Evolutionary conservation across 2,888 invertebrate species (phyloP).

Genomic region (Chrysodeixis includens): DNA sequence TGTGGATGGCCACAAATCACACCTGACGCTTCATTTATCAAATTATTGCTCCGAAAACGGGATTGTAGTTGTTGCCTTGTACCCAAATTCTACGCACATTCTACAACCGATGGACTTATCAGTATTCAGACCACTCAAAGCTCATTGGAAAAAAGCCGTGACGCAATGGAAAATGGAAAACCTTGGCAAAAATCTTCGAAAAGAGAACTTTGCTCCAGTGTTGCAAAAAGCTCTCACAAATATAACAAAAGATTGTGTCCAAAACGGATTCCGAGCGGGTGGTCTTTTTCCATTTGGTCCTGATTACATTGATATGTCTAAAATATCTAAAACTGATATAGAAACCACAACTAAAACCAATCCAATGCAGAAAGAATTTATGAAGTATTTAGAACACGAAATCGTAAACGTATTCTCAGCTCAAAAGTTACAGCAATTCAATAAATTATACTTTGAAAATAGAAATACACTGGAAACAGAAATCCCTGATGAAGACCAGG

Average conservation of each 20-base stretch:
- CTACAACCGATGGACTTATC: conserved; percentile 15
- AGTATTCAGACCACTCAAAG: conserved; percentile 6
- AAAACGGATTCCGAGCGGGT: conserved; percentile 8
- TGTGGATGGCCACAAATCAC: conserved; percentile 20
- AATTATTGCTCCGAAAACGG: conserved; percentile 22
- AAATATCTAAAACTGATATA: background rate
- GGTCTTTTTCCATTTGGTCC: conserved; percentile 5
- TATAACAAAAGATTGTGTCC: background rate
- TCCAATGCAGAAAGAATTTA: conserved; percentile 1
- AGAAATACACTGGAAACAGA: no score
- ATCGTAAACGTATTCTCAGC: no score
- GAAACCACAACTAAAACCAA: conserved; percentile 3
- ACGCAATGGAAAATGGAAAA: conserved; percentile 10
- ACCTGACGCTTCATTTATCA: conserved; percentile 23
- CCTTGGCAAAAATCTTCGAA: background rate
- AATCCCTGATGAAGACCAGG: no score
- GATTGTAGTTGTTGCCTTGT: conserved; percentile 14
- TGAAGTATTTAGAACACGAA: conserved; percentile 5
- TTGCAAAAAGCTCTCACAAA: background rate
- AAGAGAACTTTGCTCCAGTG: conserved; percentile 8
- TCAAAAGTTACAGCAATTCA: no score
- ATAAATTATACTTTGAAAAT: no score
- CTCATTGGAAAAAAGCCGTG: background rate
- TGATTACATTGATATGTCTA: conserved; percentile 8
- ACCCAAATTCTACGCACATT: conserved; percentile 15